phyloP scores from a whole-genome alignment of 37 sponge, comb jelly and placozoan genomes.

The Haliclona indistincta region DNA sequence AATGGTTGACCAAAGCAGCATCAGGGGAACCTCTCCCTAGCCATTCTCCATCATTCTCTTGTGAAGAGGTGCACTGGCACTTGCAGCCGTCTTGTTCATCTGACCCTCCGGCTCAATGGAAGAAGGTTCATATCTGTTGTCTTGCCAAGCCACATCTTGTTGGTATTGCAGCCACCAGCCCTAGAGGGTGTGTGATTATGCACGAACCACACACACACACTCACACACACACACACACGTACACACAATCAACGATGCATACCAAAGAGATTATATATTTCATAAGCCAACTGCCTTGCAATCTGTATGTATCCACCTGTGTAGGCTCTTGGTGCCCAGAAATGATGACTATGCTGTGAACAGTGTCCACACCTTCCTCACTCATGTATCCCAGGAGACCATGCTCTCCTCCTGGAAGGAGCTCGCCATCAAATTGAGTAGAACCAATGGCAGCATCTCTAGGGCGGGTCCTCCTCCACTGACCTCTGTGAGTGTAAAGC shows the following conservation, averaged over 20 bases:
- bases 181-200: conserved; percentile 3
- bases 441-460: neutral
- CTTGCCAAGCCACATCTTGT: conserved; percentile 14
- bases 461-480: too few relatives aligned
- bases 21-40: neutral
- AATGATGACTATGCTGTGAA: conserved; percentile 22
- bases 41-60: conserved; percentile 2
- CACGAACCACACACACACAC: neutral
- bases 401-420: conserved; percentile 53
- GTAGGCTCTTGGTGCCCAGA: conserved; percentile 42
- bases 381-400: conserved; percentile 62
- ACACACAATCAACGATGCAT: neutral
- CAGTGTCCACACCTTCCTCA: conserved; percentile 54
- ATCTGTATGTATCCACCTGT: neutral
- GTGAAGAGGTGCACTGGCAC: conserved; percentile 58
- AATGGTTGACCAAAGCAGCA: conserved; percentile 31
- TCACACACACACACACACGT: neutral
- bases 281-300: neutral
- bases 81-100: conserved; percentile 69
- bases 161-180: neutral
- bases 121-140: conserved; percentile 39
- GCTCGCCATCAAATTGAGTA: neutral
- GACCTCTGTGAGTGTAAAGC: too few relatives aligned
- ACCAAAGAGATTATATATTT: neutral
- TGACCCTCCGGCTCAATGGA: conserved; percentile 22